Evolutionary conservation across 2,888 invertebrate genomes (phyloP), one percentile per base, ranked within the genome.

Genomic region (Orthosia incerta): DNA sequence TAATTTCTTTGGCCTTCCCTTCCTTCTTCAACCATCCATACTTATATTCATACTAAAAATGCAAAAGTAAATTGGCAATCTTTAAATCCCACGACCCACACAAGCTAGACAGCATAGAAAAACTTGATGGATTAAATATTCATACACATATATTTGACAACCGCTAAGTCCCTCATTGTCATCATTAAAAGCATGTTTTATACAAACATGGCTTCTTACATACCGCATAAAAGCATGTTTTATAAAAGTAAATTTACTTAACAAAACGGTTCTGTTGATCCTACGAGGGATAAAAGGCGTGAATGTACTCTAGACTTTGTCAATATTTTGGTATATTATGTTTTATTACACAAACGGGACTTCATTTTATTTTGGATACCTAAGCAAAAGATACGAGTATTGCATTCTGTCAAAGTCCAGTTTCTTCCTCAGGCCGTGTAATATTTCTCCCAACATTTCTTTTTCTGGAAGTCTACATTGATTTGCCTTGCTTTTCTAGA

Each of bases 151-250:
- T 79, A 60, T 64, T 78, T 74, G 63, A 59, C 31, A 51, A 74
- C 26, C 57, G 5, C 31, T 79, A 77, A 77, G 77, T 63, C 74
- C 79, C n/a, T 46, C n/a, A 67, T 74, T 77, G 51, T 77, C 13
- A 0, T 46, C 26, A 56, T 63, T 31, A 74, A 76, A 55, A 18
- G 31, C 53, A n/a, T n/a, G n/a, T n/a, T n/a, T n/a, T n/a, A n/a
- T n/a, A n/a, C n/a, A n/a, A n/a, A n/a, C n/a, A n/a, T n/a, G n/a
- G n/a, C n/a, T n/a, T n/a, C n/a, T n/a, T n/a, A n/a, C n/a, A n/a
- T n/a, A n/a, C n/a, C n/a, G n/a, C n/a, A n/a, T n/a, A n/a, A n/a
- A n/a, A n/a, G n/a, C n/a, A n/a, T n/a, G n/a, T n/a, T n/a, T n/a
- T n/a, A n/a, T n/a, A n/a, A n/a, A n/a, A n/a, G n/a, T n/a, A n/a